Base-by-base conservation (phyloP, 2,113 vertebrate species). In the Gadus chalcogrammus region DNA sequence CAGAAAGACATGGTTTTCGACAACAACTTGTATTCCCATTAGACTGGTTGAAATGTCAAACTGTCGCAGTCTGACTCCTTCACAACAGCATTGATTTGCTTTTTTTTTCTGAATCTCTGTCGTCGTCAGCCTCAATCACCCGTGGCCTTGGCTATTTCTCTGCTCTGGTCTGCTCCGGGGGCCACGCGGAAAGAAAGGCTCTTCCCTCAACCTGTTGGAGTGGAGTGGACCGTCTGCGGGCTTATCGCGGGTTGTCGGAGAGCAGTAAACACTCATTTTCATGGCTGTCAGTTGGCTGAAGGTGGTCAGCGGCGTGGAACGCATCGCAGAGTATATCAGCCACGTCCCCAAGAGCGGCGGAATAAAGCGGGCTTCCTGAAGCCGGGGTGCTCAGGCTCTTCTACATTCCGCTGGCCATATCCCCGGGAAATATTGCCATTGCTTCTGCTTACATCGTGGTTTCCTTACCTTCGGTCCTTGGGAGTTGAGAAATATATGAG, bases 211-310 rank as follows among this genome's bases (percentile, higher is more conserved):
- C 74, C 86, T 84, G 75, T 67, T 79, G 77, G 72, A 86, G 78
- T 75, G 71, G 71, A 85, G 79, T 85, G 67, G 76, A 65, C 86
- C 82, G 77, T 85, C 72, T 85, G 71, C 73, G 76, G 79, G 78
- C 80, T 87, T 87, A 86, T 88, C 84, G 80, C 71, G 73, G 79
- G 82, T 77, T 52, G 72, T 68, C 72, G 79, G 62, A 80, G 79
- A 85, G 82, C 83, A 84, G 85, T 88, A 88, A 88, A 90, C 89
- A 89, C 77, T 89, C 82, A 87, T 91, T 89, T 91, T 82, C 84
- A 72, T 81, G 79, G 78, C 84, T 89, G 86, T 88, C 88, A 87
- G 82, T 85, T 84, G 76, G 82, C 74, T 82, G 82, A 86, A 84
- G 81, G 72, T 16, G 18, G 56, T 79, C 88, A 79, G 69, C 78